Evolutionary conservation across 2,888 invertebrate genomes (phyloP).

Genomic region (Congeria kusceri): DNA sequence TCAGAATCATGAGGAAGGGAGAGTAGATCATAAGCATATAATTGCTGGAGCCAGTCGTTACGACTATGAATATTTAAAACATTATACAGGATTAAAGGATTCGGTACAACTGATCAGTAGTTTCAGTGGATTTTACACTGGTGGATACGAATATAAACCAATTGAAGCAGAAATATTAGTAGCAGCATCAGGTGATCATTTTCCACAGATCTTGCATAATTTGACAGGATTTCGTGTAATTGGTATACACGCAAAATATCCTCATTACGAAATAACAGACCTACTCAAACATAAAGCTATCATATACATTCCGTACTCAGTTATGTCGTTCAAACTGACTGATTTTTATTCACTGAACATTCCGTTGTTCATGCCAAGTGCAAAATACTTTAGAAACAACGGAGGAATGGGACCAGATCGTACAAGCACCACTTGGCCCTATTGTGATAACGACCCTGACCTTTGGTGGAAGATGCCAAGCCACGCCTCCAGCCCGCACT

Average conservation of each 20-base stretch:
- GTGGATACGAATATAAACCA: neutral
- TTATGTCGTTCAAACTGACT: neutral
- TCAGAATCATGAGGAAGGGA: neutral
- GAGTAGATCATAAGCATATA: neutral
- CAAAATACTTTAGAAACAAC: slow-evolving; percentile 1
- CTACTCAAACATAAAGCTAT: neutral
- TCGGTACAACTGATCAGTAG: neutral
- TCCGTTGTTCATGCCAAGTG: slow-evolving; percentile 7
- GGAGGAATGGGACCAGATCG: neutral
- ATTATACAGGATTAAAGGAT: neutral
- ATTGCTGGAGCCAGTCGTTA: slow-evolving; percentile 1
- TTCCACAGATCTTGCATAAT: neutral
- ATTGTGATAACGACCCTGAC: neutral
- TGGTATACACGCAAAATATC: neutral
- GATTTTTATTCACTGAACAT: slow-evolving; percentile 4
- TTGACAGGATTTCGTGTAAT: neutral
- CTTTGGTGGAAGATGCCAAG: neutral
- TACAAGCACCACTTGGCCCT: neutral
- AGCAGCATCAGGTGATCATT: neutral
- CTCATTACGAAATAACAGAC: neutral
- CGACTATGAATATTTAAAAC: slow-evolving; percentile 8
- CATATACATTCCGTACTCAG: neutral
- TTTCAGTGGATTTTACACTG: neutral
- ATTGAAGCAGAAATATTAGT: neutral
- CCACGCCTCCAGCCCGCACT: neutral